phyloP scores from a whole-genome alignment of 1,140 invertebrate species.

The Drosophila ercepeae region DNA sequence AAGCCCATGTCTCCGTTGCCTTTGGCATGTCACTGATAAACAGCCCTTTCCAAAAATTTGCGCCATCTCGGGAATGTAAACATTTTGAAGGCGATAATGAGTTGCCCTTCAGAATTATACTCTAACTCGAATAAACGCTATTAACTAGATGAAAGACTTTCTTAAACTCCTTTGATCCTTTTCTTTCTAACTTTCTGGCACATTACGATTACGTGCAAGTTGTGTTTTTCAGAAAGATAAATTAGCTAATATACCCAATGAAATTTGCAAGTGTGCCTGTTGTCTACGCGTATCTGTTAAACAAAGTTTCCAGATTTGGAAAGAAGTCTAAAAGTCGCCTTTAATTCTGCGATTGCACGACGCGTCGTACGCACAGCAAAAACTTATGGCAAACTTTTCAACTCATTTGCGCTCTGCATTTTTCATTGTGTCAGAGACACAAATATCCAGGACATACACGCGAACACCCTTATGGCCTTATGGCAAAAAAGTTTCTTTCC shows the following conservation, averaged over 20 bases:
- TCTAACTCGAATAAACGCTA: background rate
- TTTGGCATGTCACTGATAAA: conserved; percentile 62
- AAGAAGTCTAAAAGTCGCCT: conserved; percentile 60
- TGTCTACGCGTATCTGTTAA: conserved; percentile 43
- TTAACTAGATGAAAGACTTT: background rate
- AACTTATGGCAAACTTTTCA: conserved; percentile 80
- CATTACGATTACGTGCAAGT: too few relatives aligned
- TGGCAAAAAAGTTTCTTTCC: conserved; percentile 33
- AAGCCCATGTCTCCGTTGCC: conserved; percentile 28
- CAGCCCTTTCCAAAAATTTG: background rate
- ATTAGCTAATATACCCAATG: conserved; percentile 19
- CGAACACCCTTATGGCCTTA: conserved; percentile 11
- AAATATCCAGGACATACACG: conserved; percentile 9
- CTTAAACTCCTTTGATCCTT: background rate
- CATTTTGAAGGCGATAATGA: conserved; percentile 7
- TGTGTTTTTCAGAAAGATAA: background rate
- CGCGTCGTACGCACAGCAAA: conserved; percentile 39
- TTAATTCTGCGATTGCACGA: conserved; percentile 55
- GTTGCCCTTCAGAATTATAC: conserved; percentile 27
- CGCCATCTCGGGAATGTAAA: conserved; percentile 9
- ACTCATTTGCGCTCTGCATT: conserved; percentile 80
- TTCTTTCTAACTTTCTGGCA: too few relatives aligned
- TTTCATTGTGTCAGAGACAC: conserved; percentile 70
- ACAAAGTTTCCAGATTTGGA: conserved; percentile 52
- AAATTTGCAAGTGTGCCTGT: background rate